phyloP scores from a whole-genome alignment of 1,140 invertebrate genomes.

The Maniola jurtina region DNA sequence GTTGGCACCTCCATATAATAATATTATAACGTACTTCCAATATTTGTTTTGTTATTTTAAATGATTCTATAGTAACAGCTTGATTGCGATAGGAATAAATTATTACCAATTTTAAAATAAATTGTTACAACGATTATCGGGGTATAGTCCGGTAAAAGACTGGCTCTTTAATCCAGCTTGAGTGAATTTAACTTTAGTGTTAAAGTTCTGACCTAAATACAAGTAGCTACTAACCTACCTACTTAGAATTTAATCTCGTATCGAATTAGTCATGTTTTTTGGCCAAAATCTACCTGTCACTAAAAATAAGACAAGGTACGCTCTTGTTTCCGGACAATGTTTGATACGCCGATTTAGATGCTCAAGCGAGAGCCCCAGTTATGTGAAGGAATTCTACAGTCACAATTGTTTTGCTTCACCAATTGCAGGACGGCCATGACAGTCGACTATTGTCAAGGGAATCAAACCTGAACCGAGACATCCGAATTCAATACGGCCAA shows the following conservation, averaged over 20 bases:
- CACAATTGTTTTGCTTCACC: slow-evolving; percentile 5
- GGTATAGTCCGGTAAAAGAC: no score
- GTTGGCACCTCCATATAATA: slow-evolving; percentile 1
- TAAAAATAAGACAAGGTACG: not conserved
- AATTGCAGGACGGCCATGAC: slow-evolving; percentile 11
- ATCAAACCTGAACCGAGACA: slow-evolving; percentile 4
- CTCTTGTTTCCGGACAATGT: not conserved
- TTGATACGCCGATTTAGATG: not conserved
- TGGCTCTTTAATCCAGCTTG: no score
- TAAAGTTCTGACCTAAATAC: no score
- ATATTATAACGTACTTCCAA: not conserved
- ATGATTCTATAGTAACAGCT: not conserved
- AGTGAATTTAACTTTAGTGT: no score
- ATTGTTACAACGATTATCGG: no score
- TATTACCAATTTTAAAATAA: no score
- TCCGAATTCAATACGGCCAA: not conserved
- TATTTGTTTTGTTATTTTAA: not conserved
- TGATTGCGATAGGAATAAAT: not conserved
- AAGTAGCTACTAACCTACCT: no score
- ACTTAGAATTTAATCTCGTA: no score
- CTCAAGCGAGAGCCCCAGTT: not conserved
- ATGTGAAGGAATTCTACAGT: slow-evolving; percentile 6
- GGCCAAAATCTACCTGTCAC: no score
- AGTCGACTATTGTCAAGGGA: not conserved
- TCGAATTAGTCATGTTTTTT: no score